Evolutionary conservation across 2,888 invertebrate species (phyloP).

Genomic region (Periphyllus acericola): DNA sequence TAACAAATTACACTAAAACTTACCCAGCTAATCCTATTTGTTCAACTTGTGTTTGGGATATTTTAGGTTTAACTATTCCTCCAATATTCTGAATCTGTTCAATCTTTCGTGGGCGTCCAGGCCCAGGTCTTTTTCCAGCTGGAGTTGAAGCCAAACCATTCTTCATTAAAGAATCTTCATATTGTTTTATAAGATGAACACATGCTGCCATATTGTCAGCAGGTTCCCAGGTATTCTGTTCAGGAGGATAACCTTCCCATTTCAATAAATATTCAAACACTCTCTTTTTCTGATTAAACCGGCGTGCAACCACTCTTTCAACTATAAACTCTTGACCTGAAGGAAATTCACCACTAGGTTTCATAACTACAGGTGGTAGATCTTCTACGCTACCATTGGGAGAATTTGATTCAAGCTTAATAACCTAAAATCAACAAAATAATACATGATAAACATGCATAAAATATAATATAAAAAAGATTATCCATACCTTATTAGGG

Average conservation of each 20-base stretch:
- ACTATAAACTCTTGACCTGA: constrained; percentile 75
- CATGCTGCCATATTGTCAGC: constrained; percentile 80
- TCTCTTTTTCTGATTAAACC: constrained; percentile 79
- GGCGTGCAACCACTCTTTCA: constrained; percentile 85
- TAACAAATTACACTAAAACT: neutral
- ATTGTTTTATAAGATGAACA: constrained; percentile 80
- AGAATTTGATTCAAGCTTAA: neutral
- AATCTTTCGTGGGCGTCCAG: constrained; percentile 54
- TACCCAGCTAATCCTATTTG: constrained; percentile 49
- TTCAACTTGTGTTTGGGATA: constrained; percentile 38
- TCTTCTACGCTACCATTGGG: constrained; percentile 43
- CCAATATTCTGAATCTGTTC: constrained; percentile 56
- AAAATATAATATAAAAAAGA: neutral
- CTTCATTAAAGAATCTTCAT: constrained; percentile 69
- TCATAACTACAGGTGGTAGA: constrained; percentile 60
- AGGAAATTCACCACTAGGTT: constrained; percentile 66
- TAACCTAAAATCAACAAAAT: constrained; percentile 13
- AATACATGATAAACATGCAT: neutral
- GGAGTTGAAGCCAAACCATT: constrained; percentile 24
- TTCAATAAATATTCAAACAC: constrained; percentile 86
- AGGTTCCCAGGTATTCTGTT: constrained; percentile 88
- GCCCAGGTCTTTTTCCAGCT: constrained; percentile 34
- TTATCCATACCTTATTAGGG: constrained; percentile 47
- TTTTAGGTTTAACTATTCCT: constrained; percentile 39
- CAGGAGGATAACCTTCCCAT: constrained; percentile 84